Percentiles rank a stretch among this genome's conserved stretches.
Conservation (phyloP, 2,797 vertebrate genomes). For the Nyctalus aviator region DNA sequence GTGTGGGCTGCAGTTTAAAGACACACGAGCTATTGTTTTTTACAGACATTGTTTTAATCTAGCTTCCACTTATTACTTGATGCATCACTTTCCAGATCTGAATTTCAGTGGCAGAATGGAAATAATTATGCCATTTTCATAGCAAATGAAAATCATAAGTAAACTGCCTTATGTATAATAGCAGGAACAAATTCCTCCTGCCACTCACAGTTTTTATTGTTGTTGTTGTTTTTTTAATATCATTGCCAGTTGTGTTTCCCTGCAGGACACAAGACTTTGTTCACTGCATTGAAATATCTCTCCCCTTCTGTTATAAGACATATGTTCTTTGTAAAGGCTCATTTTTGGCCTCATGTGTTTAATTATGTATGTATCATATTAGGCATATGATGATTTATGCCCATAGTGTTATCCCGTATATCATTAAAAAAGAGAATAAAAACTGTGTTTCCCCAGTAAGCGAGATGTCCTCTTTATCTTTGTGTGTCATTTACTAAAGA, state of each 20-base stretch:
- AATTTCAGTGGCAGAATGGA: background rate
- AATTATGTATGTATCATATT: background rate
- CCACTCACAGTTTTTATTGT: background rate
- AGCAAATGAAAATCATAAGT: background rate
- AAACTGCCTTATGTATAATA: background rate
- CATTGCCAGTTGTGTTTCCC: background rate
- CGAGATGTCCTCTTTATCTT: background rate
- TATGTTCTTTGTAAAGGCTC: background rate
- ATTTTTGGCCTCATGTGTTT: background rate
- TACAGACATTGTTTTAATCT: background rate
- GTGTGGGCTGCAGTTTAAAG: background rate
- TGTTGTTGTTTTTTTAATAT: background rate
- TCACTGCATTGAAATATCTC: background rate
- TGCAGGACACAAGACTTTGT: background rate
- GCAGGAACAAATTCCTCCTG: background rate
- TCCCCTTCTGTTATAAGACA: background rate
- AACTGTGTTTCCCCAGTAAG: background rate
- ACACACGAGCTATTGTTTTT: background rate
- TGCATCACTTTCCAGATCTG: background rate
- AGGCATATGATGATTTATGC: background rate
- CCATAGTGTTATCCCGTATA: background rate
- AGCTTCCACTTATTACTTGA: background rate
- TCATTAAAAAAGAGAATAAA: background rate
- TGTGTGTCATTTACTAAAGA: background rate
- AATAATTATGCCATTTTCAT: background rate